These are phyloP conservation scores for Lerema accius DNA, from an alignment of 1,140 invertebrate genomes.

Conservation along the genomic window DNA sequence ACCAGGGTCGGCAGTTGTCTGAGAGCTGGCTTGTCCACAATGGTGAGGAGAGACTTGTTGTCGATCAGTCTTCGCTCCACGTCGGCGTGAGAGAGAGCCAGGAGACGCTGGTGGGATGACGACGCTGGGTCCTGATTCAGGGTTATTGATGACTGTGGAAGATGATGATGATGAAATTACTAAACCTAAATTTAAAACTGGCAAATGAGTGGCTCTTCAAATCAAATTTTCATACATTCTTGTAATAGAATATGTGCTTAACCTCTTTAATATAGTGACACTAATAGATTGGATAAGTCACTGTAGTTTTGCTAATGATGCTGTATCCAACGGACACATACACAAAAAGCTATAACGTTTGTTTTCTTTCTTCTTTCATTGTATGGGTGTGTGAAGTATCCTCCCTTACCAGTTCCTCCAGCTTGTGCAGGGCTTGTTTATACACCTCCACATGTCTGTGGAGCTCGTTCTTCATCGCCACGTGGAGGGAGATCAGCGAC, in stretches of 20 bases:
- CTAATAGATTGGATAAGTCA: no score
- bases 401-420: slow-evolving; percentile 88
- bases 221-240: no score
- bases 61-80: slow-evolving; percentile 95
- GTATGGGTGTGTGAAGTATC: neutral
- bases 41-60: slow-evolving; percentile 94
- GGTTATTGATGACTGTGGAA: slow-evolving; percentile 79
- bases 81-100: slow-evolving; percentile 91
- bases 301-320: no score
- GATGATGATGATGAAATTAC: no score
- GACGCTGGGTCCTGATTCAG: slow-evolving; percentile 92
- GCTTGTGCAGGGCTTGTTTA: slow-evolving; percentile 93
- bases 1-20: slow-evolving; percentile 83
- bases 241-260: no score
- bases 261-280: no score
- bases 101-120: slow-evolving; percentile 93
- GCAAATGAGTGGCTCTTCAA: no score
- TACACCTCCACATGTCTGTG: slow-evolving; percentile 93
- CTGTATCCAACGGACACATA: no score
- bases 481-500: slow-evolving; percentile 86
- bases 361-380: slow-evolving; percentile 1
- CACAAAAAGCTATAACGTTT: no score
- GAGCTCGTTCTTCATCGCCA: slow-evolving; percentile 91
- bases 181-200: no score
- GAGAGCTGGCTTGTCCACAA: slow-evolving; percentile 88